Evolutionary conservation across 2,113 vertebrate species (phyloP), one percentile per base, ranked within the genome.

Genomic region (Myrmophylax atrothorax): DNA sequence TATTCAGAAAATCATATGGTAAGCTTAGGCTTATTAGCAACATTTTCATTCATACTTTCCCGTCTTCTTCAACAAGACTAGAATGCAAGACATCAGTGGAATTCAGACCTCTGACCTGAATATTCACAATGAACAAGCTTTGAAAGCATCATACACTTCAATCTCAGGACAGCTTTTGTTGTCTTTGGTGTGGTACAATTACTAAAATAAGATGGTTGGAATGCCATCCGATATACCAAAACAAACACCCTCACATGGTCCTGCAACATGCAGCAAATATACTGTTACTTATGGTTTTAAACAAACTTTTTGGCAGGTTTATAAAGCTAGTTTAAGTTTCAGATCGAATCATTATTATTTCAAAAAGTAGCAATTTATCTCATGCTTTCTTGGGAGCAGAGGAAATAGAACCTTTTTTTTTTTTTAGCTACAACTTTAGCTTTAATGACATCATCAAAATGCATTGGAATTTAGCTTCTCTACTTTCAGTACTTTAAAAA

Each of bases 181-280:
- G 46, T 86, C 83, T 92, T 95, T 96, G 73, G 66, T 83, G 74
- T 47, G 75, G 44, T 67, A 66, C 38, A 92, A 76, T 92, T 62
- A 94, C 92, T 96, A 93, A 97, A 97, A 91, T 89, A 95, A 95
- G 86, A 85, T 79, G 81, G 26, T 58, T 95, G 63, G 91, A 95
- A 97, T 97, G 86, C 70, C 77, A 95, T 90, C 91, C 52, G 15
- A 23, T 47, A 23, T 53, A 84, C 40, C 90, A 91, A 86, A 33
- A 90, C 59, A 90, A 84, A 92, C 69, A 94, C 29, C 26, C 46
- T 73, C 60, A 84, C 6, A 4, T 14, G 59, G 6, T 35, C 87
- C 92, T 88, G 29, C 81, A 94, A 87, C 29, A n/a, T n/a, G 17
- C 64, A 92, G 24, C 10, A 76, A 83, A 84, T 73, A 49, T 35